Evolutionary conservation across 2,888 invertebrate species (phyloP).

Genomic region (Gasteruption jaculator): DNA sequence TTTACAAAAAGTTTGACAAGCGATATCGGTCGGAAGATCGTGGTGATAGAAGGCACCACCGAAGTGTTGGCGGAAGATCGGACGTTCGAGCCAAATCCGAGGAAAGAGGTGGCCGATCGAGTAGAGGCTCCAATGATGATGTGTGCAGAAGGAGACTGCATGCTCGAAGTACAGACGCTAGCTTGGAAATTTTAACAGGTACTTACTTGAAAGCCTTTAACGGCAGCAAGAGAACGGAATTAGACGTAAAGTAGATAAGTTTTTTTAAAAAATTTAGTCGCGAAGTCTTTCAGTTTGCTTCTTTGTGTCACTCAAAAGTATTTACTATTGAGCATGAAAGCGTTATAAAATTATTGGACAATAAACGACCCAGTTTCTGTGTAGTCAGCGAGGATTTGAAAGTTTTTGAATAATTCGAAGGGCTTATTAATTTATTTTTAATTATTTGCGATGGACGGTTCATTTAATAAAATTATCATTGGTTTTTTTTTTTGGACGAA

Average conservation of each 20-base stretch:
- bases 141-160: constrained; percentile 39
- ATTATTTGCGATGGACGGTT: no score
- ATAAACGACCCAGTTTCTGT: no score
- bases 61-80: constrained; percentile 58
- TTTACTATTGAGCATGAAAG: no score
- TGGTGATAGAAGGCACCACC: constrained; percentile 60
- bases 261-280: not conserved
- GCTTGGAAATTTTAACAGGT: constrained; percentile 53
- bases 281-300: not conserved
- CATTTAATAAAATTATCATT: no score
- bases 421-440: no score
- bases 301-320: no score
- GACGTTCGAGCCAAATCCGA: constrained; percentile 71
- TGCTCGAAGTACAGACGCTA: constrained; percentile 68
- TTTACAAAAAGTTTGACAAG: constrained; percentile 76
- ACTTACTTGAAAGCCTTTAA: no score
- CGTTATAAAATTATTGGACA: no score
- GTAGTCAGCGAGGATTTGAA: no score
- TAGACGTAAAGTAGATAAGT: not conserved
- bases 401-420: no score
- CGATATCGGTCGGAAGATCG: constrained; percentile 77
- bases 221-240: no score
- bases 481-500: no score
- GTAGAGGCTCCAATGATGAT: constrained; percentile 40
- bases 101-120: constrained; percentile 40